Evolutionary conservation across 2,888 invertebrate genomes (phyloP).

Genomic region (Oscheius myriophilus): DNA sequence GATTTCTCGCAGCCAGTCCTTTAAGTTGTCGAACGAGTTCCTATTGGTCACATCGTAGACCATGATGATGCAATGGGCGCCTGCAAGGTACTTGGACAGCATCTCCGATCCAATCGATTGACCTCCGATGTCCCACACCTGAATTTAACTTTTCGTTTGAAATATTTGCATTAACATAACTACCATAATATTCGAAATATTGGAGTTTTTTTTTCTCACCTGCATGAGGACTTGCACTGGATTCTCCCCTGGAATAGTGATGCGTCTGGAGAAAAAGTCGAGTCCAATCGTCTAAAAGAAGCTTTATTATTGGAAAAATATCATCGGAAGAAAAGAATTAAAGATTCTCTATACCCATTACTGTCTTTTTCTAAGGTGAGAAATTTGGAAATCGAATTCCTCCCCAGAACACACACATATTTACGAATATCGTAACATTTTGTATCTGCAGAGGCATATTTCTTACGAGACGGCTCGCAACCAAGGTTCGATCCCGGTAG

Average conservation of each 20-base stretch:
- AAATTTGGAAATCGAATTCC: no score
- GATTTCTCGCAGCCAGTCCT: conserved; percentile 78
- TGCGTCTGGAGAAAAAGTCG: conserved; percentile 80
- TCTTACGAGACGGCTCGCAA: no score
- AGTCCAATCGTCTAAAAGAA: conserved; percentile 78
- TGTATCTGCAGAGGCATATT: no score
- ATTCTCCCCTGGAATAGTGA: conserved; percentile 75
- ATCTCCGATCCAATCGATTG: conserved; percentile 81
- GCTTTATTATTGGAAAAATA: no score
- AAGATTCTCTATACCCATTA: no score
- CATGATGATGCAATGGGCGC: conserved; percentile 77
- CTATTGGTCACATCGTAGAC: conserved; percentile 85
- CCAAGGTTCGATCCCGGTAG: no score
- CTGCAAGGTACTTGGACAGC: conserved; percentile 77
- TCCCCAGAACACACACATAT: no score
- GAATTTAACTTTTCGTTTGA: conserved; percentile 67
- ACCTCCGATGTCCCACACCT: conserved; percentile 87
- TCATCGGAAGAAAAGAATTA: no score
- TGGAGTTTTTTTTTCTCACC: not conserved
- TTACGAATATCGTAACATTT: no score
- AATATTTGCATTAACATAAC: conserved; percentile 9
- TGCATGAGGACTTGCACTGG: conserved; percentile 47
- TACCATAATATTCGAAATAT: not conserved
- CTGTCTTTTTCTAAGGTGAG: no score
- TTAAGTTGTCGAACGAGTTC: conserved; percentile 82